Conservation (phyloP, 2,113 vertebrate genomes). For the Gnathonemus echidnorhynchus region DNA sequence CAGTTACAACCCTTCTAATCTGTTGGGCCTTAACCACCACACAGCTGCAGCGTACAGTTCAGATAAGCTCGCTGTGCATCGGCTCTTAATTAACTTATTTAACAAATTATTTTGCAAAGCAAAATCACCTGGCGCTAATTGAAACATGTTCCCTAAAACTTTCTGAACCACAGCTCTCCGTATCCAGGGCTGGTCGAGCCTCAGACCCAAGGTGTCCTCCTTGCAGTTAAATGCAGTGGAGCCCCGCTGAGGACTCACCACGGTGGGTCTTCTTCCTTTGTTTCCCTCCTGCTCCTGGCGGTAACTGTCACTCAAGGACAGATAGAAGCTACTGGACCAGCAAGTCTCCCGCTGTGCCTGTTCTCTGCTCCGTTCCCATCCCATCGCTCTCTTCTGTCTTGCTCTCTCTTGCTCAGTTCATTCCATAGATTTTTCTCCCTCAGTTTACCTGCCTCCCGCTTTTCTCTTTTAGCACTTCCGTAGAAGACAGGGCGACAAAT, state of each 20-base stretch:
- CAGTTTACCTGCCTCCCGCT: neutral
- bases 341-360: neutral
- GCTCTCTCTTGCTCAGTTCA: neutral
- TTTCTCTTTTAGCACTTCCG: constrained; percentile 13
- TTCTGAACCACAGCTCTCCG: neutral
- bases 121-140: neutral
- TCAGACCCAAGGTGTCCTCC: neutral
- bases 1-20: neutral
- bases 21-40: neutral
- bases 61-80: neutral
- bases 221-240: neutral
- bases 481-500: constrained; percentile 46
- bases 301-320: neutral
- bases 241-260: neutral
- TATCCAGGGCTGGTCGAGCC: neutral
- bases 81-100: neutral
- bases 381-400: neutral
- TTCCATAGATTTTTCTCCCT: neutral
- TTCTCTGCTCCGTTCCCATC: neutral
- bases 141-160: neutral
- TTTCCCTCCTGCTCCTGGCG: neutral
- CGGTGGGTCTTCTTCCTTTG: neutral
- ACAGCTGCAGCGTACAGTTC: neutral
- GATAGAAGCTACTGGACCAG: neutral
- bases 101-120: neutral